A percentile compares a stretch with the other conserved stretches of the same genome.
These are phyloP conservation scores for Piaya cayana DNA, from an alignment of 2,113 vertebrate species.

Conservation along the genomic window DNA sequence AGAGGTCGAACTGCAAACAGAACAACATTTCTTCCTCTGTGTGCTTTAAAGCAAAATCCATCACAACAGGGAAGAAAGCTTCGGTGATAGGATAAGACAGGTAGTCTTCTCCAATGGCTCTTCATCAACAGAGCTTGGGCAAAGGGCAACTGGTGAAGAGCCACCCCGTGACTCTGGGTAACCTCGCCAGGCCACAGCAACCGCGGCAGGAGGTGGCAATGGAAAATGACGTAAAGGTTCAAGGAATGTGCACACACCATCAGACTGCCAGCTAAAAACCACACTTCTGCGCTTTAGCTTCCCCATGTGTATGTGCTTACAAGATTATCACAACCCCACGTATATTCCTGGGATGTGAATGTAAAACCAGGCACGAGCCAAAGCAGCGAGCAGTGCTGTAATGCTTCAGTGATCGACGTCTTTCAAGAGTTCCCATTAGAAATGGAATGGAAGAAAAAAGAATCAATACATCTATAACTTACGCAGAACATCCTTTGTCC, in stretches of 20 bases:
- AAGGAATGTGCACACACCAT: not conserved
- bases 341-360: not conserved
- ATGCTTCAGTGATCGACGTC: not conserved
- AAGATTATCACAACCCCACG: not conserved
- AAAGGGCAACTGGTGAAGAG: not conserved
- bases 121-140: not conserved
- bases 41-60: not conserved
- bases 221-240: not conserved
- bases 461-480: not conserved
- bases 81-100: not conserved
- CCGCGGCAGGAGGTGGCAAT: not conserved
- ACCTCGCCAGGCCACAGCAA: not conserved
- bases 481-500: not conserved
- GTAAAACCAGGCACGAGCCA: not conserved
- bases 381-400: not conserved
- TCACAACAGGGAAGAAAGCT: not conserved
- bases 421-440: not conserved
- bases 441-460: not conserved
- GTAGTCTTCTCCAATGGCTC: not conserved
- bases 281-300: not conserved
- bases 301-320: not conserved
- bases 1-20: not conserved
- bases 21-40: not conserved
- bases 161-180: not conserved
- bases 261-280: not conserved